Conservation (phyloP, 1,140 invertebrate genomes). For the Euborellia annulipes region DNA sequence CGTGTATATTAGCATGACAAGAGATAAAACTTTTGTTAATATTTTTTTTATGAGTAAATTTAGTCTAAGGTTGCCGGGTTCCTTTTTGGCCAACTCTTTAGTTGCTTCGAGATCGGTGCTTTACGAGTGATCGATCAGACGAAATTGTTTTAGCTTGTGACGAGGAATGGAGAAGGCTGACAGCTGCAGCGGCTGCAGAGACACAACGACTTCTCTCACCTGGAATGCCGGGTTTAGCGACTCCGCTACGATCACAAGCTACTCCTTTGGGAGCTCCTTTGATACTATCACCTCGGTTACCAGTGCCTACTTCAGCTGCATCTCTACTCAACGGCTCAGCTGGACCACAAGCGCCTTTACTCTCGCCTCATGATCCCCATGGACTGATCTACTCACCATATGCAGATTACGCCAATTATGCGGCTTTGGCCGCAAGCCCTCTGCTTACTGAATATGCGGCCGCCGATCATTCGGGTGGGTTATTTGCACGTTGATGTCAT, state of each 20-base stretch:
- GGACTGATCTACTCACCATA: slow-evolving; percentile 65
- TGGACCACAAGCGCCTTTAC: slow-evolving; percentile 44
- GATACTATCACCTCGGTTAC: slow-evolving; percentile 73
- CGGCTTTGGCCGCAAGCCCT: slow-evolving; percentile 62
- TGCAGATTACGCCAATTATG: slow-evolving; percentile 75
- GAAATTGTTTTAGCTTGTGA: slow-evolving; percentile 39
- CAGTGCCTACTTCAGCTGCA: slow-evolving; percentile 58
- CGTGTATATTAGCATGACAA: too few relatives aligned
- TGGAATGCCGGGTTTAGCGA: slow-evolving; percentile 36
- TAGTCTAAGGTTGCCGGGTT: too few relatives aligned
- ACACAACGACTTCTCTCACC: slow-evolving; percentile 56
- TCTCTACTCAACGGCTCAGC: slow-evolving; percentile 53
- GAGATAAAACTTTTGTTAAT: too few relatives aligned
- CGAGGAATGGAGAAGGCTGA: slow-evolving; percentile 60
- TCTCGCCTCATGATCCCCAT: slow-evolving; percentile 39
- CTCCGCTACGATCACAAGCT: slow-evolving; percentile 47
- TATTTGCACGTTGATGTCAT: slow-evolving; percentile 55
- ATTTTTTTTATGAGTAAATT: too few relatives aligned
- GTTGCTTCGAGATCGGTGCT: too few relatives aligned
- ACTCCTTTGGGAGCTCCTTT: slow-evolving; percentile 62
- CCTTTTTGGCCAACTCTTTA: too few relatives aligned
- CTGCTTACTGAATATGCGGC: slow-evolving; percentile 71
- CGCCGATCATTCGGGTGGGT: slow-evolving; percentile 87
- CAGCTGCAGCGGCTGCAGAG: slow-evolving; percentile 50
- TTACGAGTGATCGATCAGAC: too few relatives aligned